Conservation (phyloP, 2,888 invertebrate species). For the Nebria salina region DNA sequence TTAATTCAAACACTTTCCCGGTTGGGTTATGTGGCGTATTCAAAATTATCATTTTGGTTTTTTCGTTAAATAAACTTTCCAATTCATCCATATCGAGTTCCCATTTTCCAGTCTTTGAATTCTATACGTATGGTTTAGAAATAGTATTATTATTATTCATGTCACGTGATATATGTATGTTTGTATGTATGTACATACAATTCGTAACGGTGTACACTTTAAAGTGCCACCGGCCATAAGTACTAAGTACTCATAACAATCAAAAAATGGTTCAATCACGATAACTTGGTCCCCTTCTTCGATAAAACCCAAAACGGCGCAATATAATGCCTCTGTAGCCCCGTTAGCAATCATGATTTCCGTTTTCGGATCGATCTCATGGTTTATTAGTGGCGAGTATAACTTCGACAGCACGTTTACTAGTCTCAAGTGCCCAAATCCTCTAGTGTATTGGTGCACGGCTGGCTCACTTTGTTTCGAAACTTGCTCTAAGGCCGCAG, state of each 20-base stretch:
- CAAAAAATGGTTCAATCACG: constrained; percentile 94
- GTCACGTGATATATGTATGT: not conserved
- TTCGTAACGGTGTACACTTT: constrained; percentile 81
- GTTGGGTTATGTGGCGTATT: constrained; percentile 95
- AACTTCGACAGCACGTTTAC: constrained; percentile 81
- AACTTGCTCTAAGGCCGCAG: constrained; percentile 74
- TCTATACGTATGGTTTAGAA: not conserved
- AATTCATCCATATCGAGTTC: constrained; percentile 81
- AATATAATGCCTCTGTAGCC: constrained; percentile 90
- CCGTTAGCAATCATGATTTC: constrained; percentile 88
- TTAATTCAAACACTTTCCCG: constrained; percentile 80
- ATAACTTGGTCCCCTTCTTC: constrained; percentile 86
- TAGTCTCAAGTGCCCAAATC: constrained; percentile 87
- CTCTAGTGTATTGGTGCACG: constrained; percentile 87
- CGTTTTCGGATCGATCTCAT: constrained; percentile 76
- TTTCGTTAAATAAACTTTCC: constrained; percentile 76
- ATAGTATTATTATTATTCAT: not conserved
- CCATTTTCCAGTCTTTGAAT: constrained; percentile 78
- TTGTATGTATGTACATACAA: constrained; percentile 65
- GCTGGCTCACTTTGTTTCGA: constrained; percentile 73
- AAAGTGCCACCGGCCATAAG: constrained; percentile 82
- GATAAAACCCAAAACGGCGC: constrained; percentile 79
- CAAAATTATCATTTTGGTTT: constrained; percentile 89
- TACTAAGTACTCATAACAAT: constrained; percentile 93
- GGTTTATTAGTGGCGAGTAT: constrained; percentile 79